Evolutionary conservation across 2,888 invertebrate species (phyloP), one percentile per base, ranked within the genome.

Genomic region (Pseudococcus viburni): DNA sequence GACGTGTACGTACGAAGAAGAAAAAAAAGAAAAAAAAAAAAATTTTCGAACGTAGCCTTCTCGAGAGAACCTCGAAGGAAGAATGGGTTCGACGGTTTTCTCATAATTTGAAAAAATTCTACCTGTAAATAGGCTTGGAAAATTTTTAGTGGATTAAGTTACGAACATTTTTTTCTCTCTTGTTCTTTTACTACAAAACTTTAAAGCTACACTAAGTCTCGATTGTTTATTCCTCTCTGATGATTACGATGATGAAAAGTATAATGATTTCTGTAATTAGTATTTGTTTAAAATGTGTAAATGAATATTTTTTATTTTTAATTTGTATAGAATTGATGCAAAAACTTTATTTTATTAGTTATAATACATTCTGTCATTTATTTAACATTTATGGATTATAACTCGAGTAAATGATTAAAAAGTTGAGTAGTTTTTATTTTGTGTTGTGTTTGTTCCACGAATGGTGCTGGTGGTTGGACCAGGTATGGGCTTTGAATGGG

Each of bases 291-390:
- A 86, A 86, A 55, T 64, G 86, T 86, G 86, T 86, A 86, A 86
- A 86, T 86, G 86, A 68, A 64, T 86, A 86, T 86, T 86, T 86
- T 77, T 77, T 87, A 86, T 73, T 87, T 86, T 87, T 87, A 87
- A 87, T 87, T 87, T 87, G 87, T 87, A 87, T 87, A 87, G 87
- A 77, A 80, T 87, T 77, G 73, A 80, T 87, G 68, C 73, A 68
- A 87, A 87, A 22, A 86, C 22, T 86, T 77, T 87, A 87, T 87
- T 87, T 68, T 87, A 73, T 77, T 87, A 87, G 87, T 87, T 87
- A 77, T 77, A 51, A 77, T 87, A 87, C 87, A 87, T 87, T 87
- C 77, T 87, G 87, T 87, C 87, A 87, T 87, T 87, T 87, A 87
- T 87, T 77, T 77, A 87, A 87, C 87, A 87, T 68, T 86, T 68